Percentiles rank a stretch among this genome's conserved stretches.
Evolutionary conservation across 2,113 vertebrate genomes (phyloP).

Genomic region (Triplophysa dalaica): DNA sequence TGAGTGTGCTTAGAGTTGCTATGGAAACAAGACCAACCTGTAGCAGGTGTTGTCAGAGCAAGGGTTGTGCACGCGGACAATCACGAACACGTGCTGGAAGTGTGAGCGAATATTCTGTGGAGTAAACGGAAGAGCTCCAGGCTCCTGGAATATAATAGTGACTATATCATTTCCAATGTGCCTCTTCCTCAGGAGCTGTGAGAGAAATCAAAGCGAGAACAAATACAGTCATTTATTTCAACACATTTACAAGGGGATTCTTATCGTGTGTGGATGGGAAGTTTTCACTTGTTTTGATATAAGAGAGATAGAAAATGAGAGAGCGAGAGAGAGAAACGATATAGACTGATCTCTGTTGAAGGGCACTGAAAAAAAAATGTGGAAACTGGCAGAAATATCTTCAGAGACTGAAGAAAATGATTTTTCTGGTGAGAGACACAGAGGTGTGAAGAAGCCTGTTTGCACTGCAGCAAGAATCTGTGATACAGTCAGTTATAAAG

Average conservation of each 20-base stretch:
- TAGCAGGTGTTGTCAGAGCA: slow-evolving; percentile 87
- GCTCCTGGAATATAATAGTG: slow-evolving; percentile 96
- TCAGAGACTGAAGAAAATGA: too few relatives aligned
- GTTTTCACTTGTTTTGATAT: not conserved
- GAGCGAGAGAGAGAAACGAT: not conserved
- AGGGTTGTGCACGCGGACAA: slow-evolving; percentile 86
- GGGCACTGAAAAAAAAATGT: slow-evolving; percentile 17
- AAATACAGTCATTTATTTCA: not conserved
- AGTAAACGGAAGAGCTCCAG: slow-evolving; percentile 88
- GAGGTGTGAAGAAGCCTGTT: slow-evolving; percentile 21
- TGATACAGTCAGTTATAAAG: slow-evolving; percentile 1
- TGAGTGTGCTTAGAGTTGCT: slow-evolving; percentile 31
- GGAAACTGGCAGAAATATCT: slow-evolving; percentile 1
- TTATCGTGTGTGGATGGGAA: not conserved
- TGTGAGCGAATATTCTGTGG: slow-evolving; percentile 92
- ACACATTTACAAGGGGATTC: too few relatives aligned
- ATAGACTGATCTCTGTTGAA: not conserved
- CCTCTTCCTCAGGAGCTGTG: slow-evolving; percentile 88
- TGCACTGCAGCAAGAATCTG: slow-evolving; percentile 6
- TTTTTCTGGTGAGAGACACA: slow-evolving; percentile 14
- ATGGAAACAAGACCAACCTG: slow-evolving; percentile 75
- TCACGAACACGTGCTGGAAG: slow-evolving; percentile 95
- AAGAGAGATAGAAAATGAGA: not conserved
- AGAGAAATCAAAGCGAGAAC: slow-evolving; percentile 8
- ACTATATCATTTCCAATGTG: slow-evolving; percentile 98